Base-by-base conservation (phyloP, 2,113 vertebrate species). In the Vulpes lagopus region DNA sequence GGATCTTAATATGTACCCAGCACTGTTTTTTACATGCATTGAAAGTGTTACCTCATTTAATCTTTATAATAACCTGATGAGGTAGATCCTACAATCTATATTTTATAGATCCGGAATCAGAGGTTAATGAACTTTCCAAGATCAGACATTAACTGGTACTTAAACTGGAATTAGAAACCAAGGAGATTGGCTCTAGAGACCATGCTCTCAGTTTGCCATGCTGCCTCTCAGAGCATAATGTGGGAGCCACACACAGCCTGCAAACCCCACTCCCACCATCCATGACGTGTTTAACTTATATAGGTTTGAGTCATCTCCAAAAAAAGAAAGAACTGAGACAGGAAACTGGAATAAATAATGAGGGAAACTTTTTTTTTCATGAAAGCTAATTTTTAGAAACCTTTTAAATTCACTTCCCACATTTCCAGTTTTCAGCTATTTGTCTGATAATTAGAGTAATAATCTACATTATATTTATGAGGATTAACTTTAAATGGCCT, bases 31-130 rank as follows among this genome's bases (percentile, higher is more conserved):
- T 43, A 64, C 22, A 30, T 83, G 16, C 11, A 62, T 43, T 12
- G 17, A 92, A 82, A 93, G 16, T 12, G 83, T 79, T 49, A 64
- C 51, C 14, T 94, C 38, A 67, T 94, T 85, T 97, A 38, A 60
- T 80, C 5, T 4, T 55, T 49, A n/a, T 17, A 32, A 49, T 57
- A 62, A 49, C 8, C 30, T 7, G 64, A 3, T 53, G 23, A 86
- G 23, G 12, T 84, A 59, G 43, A 83, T 71, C 32, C 6, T 22
- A 60, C 27, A 53, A 89, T 60, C 17, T 17, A 57, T 11, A 80
- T 62, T 85, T 81, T 30, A 57, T 81, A 81, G 69, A 30, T 59
- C 25, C 65, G 55, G 19, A 59, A 82, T 64, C 20, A 55, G 17
- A 38, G 6, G n/a, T 38, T 95, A 88, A 88, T 27, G 62, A 67